Base-by-base conservation (phyloP, 1,140 invertebrate genomes). In the Bombus turneri region DNA sequence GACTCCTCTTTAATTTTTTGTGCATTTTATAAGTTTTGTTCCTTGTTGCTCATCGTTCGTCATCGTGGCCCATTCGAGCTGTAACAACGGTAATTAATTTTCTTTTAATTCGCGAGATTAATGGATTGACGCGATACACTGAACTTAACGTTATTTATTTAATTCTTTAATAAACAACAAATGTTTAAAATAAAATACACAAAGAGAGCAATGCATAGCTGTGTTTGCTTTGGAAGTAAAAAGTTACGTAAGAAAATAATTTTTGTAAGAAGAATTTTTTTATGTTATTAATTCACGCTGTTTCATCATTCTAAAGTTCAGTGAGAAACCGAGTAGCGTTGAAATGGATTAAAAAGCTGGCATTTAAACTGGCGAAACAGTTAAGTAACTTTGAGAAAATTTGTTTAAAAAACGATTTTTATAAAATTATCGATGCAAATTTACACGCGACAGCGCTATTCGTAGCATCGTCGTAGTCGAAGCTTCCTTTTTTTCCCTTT, bases 31-130 rank as follows among this genome's bases (percentile, higher is more conserved):
- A 53, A 77, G 59, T 41, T 41, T 68, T 59, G 28, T 76, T 77
- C 64, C 43, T 79, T 72, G 74, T 88, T 85, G 66, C 80, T 86
- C 80, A 77, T 86, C 90, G 81, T 92, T 86, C 88, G 92, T 91
- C 89, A 91, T 86, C 43, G 68, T 62, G 66, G 83, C 43, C 81
- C 81, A 91, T 85, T 91, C 90, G 78, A 87, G 83, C 82, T 87
- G 72, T 85, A 86, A 87, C 82, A 85, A 90, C 86, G 78, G 86
- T 91, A 92, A 93, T 93, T 93, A 92, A 93, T 93, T 92, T 91
- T 90, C 91, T 91, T 92, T 92, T 92, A 93, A 92, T 92, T 91
- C 84, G 80, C 72, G 83, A 90, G 91, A 93, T 93, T 92, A 92
- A 92, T 93, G 89, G 91, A 92, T 93, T 86, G 87, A 79, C 88